Evolutionary conservation across 2,888 invertebrate species (phyloP), one percentile per base, ranked within the genome.

Genomic region (Drosophila mettleri): DNA sequence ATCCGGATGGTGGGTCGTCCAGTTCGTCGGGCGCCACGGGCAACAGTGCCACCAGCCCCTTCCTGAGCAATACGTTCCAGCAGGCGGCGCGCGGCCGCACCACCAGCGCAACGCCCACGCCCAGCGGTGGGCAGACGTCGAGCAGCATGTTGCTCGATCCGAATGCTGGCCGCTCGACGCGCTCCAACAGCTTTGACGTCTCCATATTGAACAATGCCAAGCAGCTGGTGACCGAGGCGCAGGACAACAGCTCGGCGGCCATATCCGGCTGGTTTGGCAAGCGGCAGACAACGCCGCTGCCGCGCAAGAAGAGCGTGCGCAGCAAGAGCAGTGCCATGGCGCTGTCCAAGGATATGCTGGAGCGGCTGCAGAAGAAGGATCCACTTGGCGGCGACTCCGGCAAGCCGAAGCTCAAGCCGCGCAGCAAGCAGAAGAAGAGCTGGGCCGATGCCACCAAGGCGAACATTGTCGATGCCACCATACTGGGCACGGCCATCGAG

Each of bases 111-210:
- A 81, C 89, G 5, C 88, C 90, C 7, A 83, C 82, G 2, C 80
- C 89, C 14, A 76, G 76, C 2, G 80, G 60, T 0, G 64, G 49
- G 0, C 79, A 81, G 51, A 12, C 79, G 6, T 70, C 80, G n/a
- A 78, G 86, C n/a, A 81, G 87, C 14, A 81, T 89, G 53, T 76
- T 90, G 18, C 81, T 92, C 2, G 92, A 92, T 67, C 92, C 92
- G 1, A 92, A 92, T 65, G 91, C 91, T 2, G 91, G 92, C 0
- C 88, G 92, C 71, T 95, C 95, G 73, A 95, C 94, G 90, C 95
- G 97, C 57, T 97, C 97, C 16, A 97, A 96, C 91, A 97, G 97
- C 91, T 97, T 97, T 86, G 97, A 97, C 91, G 95, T 96, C 0
- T 96, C 96, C 20, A 94, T 96, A 22, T 93, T 97, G 39, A 93